Conservation (phyloP, 2,797 vertebrate species). For the Tarsius wallacei region DNA sequence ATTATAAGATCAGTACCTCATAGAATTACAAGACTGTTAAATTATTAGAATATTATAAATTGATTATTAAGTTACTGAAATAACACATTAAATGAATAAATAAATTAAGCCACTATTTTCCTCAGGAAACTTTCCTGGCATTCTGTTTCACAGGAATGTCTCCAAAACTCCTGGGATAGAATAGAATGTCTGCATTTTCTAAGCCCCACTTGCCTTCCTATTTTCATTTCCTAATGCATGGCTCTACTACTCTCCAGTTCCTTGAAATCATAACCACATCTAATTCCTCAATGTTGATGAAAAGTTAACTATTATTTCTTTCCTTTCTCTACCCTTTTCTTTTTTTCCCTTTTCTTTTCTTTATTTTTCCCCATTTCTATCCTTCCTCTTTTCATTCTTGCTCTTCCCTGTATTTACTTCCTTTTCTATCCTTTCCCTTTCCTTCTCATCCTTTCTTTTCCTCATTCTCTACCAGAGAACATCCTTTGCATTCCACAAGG, state of each 20-base stretch:
- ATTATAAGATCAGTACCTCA: not conserved
- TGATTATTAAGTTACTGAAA: not conserved
- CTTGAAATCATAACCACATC: not conserved
- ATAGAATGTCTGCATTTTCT: not conserved
- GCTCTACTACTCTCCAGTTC: not conserved
- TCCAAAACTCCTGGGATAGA: not conserved
- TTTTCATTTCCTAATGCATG: not conserved
- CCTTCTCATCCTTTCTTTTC: not conserved
- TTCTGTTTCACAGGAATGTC: not conserved
- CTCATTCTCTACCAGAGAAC: not conserved
- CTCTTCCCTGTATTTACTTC: not conserved
- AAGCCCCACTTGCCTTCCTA: rapidly evolving
- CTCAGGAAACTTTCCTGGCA: not conserved
- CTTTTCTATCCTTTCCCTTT: too few species aligned
- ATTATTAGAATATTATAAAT: not conserved
- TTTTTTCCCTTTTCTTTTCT: not conserved
- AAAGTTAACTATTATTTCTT: too few species aligned
- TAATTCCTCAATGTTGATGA: not conserved
- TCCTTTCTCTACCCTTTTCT: not conserved
- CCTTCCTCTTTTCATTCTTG: not conserved
- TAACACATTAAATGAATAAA: not conserved
- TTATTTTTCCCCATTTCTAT: not conserved
- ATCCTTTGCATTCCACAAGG: not conserved
- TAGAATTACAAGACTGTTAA: not conserved
- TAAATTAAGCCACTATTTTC: not conserved